Conservation (phyloP, 1,140 invertebrate genomes). For the Papilio xuthus region DNA sequence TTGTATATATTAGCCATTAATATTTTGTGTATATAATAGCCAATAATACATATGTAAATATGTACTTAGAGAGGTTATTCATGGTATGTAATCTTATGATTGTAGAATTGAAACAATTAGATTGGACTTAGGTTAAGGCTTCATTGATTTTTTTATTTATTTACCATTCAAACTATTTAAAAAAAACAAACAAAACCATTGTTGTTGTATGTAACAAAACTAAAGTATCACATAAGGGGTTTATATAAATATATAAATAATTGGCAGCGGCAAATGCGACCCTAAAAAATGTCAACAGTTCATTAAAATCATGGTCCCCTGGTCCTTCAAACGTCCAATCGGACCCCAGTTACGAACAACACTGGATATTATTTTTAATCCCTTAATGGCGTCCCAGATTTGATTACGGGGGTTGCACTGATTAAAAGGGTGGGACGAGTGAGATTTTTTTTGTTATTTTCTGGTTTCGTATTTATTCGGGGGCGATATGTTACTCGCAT, state of each 20-base stretch:
- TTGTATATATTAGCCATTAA: too few relatives aligned
- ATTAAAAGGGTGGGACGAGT: slow-evolving; percentile 70
- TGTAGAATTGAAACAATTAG: too few relatives aligned
- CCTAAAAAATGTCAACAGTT: slow-evolving; percentile 65
- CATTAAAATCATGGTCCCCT: slow-evolving; percentile 52
- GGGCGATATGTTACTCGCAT: slow-evolving; percentile 40
- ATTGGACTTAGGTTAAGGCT: too few relatives aligned
- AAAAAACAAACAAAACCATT: not conserved
- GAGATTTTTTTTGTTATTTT: slow-evolving; percentile 55
- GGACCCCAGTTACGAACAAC: slow-evolving; percentile 48
- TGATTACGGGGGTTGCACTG: slow-evolving; percentile 72
- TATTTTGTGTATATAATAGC: too few relatives aligned
- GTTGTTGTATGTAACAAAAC: not conserved
- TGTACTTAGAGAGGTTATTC: too few relatives aligned
- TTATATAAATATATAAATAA: not conserved
- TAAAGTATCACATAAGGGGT: not conserved
- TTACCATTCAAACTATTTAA: too few relatives aligned
- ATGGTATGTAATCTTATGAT: too few relatives aligned
- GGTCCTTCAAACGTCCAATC: slow-evolving; percentile 55
- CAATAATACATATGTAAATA: too few relatives aligned
- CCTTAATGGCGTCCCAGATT: slow-evolving; percentile 77
- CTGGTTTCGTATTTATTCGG: slow-evolving; percentile 50
- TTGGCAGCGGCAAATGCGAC: slow-evolving; percentile 6
- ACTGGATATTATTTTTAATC: slow-evolving; percentile 79
- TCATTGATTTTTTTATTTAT: too few relatives aligned